phyloP scores from a whole-genome alignment of 2,113 vertebrate species.

The Pedetes capensis region DNA sequence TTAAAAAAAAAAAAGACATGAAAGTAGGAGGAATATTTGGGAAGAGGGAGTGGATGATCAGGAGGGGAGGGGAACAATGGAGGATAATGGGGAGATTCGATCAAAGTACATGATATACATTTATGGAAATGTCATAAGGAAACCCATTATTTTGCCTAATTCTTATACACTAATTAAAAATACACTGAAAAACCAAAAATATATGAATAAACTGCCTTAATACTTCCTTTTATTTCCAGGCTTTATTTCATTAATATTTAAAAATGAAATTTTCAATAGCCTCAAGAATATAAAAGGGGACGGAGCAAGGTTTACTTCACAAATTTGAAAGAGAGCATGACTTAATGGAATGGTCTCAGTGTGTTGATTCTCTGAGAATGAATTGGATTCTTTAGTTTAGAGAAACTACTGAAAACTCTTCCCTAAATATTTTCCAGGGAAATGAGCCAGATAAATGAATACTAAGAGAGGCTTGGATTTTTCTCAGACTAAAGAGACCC shows the following conservation, averaged over 20 bases:
- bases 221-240: neutral
- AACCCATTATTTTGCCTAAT: too few relatives aligned
- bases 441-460: constrained; percentile 20
- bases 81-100: too few relatives aligned
- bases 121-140: too few relatives aligned
- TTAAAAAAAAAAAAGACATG: too few relatives aligned
- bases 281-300: neutral
- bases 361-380: constrained; percentile 17
- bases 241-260: neutral
- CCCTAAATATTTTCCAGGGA: constrained; percentile 46
- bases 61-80: too few relatives aligned
- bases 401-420: constrained; percentile 51
- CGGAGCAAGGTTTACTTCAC: neutral
- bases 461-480: constrained; percentile 35
- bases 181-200: neutral
- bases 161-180: too few relatives aligned
- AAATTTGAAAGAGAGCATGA: neutral
- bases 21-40: too few relatives aligned
- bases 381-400: neutral
- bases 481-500: constrained; percentile 54
- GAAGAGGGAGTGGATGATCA: too few relatives aligned
- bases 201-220: neutral
- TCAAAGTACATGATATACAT: too few relatives aligned
- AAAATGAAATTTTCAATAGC: neutral
- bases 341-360: neutral